Evolutionary conservation across 2,888 invertebrate genomes (phyloP).

Genomic region (Ommatoiulus sabulosus): DNA sequence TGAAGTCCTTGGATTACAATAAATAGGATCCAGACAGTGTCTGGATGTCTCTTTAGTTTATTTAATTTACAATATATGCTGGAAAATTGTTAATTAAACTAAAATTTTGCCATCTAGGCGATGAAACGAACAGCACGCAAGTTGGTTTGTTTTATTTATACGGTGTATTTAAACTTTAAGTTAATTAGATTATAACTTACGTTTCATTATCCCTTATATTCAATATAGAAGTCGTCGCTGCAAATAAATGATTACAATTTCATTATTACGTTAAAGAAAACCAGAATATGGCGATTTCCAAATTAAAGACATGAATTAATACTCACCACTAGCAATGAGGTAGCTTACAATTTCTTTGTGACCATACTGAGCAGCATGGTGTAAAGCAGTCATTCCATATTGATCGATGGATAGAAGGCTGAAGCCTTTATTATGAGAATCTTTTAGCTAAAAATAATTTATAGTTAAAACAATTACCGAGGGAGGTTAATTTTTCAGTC

Average conservation of each 20-base stretch:
- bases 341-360: conserved; percentile 91
- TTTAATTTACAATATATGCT: too few species aligned
- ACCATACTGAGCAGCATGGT: conserved; percentile 87
- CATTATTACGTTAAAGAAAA: neutral
- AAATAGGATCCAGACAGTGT: too few species aligned
- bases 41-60: too few species aligned
- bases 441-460: conserved; percentile 75
- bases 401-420: conserved; percentile 85
- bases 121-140: too few species aligned
- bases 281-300: conserved; percentile 18
- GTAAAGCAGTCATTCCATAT: conserved; percentile 89
- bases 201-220: conserved; percentile 88
- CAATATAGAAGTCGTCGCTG: conserved; percentile 82
- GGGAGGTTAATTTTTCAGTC: too few species aligned
- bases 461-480: neutral
- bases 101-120: too few species aligned
- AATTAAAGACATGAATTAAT: neutral
- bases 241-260: conserved; percentile 60
- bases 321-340: conserved; percentile 77
- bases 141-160: too few species aligned
- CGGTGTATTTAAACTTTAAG: conserved; percentile 33
- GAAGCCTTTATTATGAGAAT: conserved; percentile 85
- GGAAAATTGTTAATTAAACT: too few species aligned
- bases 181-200: conserved; percentile 70
- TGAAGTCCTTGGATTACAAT: too few species aligned